These are phyloP conservation scores for Hyperoplus lanceolatus DNA, from an alignment of 2,797 vertebrate species.

Conservation along the genomic window DNA sequence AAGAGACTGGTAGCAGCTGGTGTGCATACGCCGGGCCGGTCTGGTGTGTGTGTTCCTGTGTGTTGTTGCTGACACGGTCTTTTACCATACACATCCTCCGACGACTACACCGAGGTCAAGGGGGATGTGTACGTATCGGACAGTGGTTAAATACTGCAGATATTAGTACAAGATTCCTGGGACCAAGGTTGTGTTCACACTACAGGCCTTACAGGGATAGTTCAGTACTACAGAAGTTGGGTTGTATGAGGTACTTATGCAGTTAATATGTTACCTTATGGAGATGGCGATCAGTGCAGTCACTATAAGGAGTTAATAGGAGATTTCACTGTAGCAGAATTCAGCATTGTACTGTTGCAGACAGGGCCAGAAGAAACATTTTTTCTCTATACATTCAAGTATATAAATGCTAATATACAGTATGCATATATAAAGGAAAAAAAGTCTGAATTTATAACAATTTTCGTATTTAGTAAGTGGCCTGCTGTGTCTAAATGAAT, in stretches of 20 bases:
- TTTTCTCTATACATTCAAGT: no score
- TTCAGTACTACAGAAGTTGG: no score
- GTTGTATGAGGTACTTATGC: no score
- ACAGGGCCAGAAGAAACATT: no score
- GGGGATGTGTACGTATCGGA: slow-evolving; percentile 16
- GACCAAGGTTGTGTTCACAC: not conserved
- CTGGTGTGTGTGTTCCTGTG: slow-evolving; percentile 37
- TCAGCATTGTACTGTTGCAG: no score
- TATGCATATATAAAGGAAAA: no score
- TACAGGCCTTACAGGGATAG: not conserved
- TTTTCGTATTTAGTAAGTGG: not conserved
- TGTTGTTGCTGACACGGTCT: slow-evolving; percentile 48
- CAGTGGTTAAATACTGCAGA: slow-evolving; percentile 14
- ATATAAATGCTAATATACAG: no score
- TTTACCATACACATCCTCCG: slow-evolving; percentile 47
- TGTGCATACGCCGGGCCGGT: slow-evolving; percentile 11
- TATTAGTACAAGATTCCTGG: not conserved
- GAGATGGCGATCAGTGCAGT: no score
- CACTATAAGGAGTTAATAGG: no score
- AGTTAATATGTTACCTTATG: no score
- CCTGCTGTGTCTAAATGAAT: not conserved
- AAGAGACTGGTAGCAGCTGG: slow-evolving; percentile 58
- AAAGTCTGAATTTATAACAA: no score
- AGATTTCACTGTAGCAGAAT: no score
- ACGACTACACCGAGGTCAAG: slow-evolving; percentile 46